Evolutionary conservation across 2,888 invertebrate genomes (phyloP).

Genomic region (Prenolepis imparis): DNA sequence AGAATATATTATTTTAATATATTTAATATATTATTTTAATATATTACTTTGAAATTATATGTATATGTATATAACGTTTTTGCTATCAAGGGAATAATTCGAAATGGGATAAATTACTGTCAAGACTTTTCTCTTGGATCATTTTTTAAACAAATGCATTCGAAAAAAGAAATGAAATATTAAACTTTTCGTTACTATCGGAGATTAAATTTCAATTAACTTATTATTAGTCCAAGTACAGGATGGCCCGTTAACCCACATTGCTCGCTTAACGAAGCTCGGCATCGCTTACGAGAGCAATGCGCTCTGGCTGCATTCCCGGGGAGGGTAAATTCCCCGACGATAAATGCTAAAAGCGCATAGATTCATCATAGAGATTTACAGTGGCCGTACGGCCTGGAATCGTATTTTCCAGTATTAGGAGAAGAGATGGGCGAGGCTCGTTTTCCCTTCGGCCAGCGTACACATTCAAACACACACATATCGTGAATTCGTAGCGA

Average conservation of each 20-base stretch:
- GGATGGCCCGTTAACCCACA: conserved; percentile 48
- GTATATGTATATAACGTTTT: neutral
- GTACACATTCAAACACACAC: conserved; percentile 23
- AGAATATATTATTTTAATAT: neutral
- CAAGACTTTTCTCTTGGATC: neutral
- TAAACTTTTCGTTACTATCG: conserved; percentile 7
- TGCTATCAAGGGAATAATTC: neutral
- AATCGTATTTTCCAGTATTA: conserved; percentile 65
- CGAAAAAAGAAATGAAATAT: neutral
- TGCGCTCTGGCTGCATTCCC: conserved; percentile 57
- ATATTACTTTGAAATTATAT: neutral
- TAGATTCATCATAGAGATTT: conserved; percentile 64
- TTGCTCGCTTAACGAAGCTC: conserved; percentile 49
- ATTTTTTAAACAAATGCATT: neutral
- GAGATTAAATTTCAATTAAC: conserved; percentile 54
- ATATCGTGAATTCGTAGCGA: conserved; percentile 51
- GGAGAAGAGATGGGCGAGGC: conserved; percentile 36
- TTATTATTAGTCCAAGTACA: conserved; percentile 54
- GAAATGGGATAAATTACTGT: neutral
- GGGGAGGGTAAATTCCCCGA: conserved; percentile 61
- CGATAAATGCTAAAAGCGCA: conserved; percentile 61
- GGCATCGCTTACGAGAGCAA: conserved; percentile 56
- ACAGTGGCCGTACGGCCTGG: conserved; percentile 51
- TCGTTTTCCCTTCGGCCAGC: conserved; percentile 53
- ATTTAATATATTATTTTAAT: neutral